These are phyloP conservation scores for Sitodiplosis mosellana DNA, from an alignment of 1,140 invertebrate species.

Conservation along the genomic window DNA sequence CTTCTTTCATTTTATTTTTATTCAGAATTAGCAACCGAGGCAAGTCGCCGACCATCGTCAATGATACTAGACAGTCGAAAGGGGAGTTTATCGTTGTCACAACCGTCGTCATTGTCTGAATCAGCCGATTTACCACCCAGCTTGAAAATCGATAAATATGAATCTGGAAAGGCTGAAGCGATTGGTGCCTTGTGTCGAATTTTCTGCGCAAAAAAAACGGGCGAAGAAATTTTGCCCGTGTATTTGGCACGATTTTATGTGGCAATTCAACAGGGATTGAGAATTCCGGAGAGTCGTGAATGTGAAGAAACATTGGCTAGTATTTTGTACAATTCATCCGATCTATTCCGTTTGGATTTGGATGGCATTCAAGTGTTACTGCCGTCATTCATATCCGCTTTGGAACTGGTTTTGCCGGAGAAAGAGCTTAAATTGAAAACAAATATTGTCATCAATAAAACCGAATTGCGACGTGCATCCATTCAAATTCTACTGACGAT, in stretches of 20 bases:
- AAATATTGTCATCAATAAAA: conserved; percentile 39
- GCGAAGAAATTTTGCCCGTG: conserved; percentile 83
- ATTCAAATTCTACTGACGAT: conserved; percentile 81
- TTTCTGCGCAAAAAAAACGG: conserved; percentile 90
- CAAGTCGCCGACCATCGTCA: conserved; percentile 22
- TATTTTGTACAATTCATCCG: conserved; percentile 61
- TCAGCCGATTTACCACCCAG: conserved; percentile 17
- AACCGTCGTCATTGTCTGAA: conserved; percentile 23
- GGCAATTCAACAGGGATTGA: conserved; percentile 73
- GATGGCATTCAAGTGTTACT: conserved; percentile 83
- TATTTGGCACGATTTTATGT: conserved; percentile 92
- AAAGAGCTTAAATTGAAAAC: conserved; percentile 47
- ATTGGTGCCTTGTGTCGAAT: conserved; percentile 87
- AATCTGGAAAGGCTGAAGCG: conserved; percentile 83
- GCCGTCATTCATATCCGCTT: conserved; percentile 69
- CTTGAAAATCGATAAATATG: conserved; percentile 42
- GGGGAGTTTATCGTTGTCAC: conserved; percentile 22
- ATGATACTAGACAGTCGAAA: conserved; percentile 26
- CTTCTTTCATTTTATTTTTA: conserved; percentile 3
- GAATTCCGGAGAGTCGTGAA: conserved; percentile 37
- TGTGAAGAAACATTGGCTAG: conserved; percentile 55
- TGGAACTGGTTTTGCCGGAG: conserved; percentile 74
- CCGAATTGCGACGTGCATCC: conserved; percentile 71
- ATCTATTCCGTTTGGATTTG: conserved; percentile 74
- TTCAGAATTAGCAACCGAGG: conserved; percentile 22